Percentiles rank a stretch among this genome's conserved stretches.
Evolutionary conservation across 2,888 invertebrate species (phyloP).

Genomic region (Acanthoscelides obtectus): DNA sequence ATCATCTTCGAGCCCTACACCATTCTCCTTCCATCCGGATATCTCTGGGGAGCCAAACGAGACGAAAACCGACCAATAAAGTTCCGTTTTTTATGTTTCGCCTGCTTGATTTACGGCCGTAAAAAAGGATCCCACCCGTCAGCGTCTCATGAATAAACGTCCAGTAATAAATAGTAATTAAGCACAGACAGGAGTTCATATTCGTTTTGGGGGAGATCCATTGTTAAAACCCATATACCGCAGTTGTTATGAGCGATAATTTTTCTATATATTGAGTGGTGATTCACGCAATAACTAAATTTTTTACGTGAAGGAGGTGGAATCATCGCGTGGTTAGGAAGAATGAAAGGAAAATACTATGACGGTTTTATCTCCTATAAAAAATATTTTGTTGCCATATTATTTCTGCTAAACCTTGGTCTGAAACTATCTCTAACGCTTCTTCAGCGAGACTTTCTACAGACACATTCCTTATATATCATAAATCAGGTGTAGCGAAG

Average conservation of each 20-base stretch:
- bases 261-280: not conserved
- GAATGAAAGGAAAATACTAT: no score
- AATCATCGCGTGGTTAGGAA: no score
- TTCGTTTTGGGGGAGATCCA: conserved; percentile 28
- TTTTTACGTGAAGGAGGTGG: no score
- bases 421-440: no score
- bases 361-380: no score
- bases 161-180: conserved; percentile 42
- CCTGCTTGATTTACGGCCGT: not conserved
- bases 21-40: not conserved
- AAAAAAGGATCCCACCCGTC: not conserved
- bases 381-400: no score
- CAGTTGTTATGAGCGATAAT: conserved; percentile 12
- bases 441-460: no score
- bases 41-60: not conserved
- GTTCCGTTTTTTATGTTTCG: not conserved
- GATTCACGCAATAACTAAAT: no score
- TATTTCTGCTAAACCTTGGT: no score
- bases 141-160: conserved; percentile 21
- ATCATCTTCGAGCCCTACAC: not conserved
- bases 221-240: conserved; percentile 20
- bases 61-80: not conserved
- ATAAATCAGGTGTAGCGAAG: no score
- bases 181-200: conserved; percentile 32
- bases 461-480: no score